Percentiles rank a stretch among this genome's conserved stretches.
Conservation (phyloP, 2,113 vertebrate genomes). For the Riparia riparia region DNA sequence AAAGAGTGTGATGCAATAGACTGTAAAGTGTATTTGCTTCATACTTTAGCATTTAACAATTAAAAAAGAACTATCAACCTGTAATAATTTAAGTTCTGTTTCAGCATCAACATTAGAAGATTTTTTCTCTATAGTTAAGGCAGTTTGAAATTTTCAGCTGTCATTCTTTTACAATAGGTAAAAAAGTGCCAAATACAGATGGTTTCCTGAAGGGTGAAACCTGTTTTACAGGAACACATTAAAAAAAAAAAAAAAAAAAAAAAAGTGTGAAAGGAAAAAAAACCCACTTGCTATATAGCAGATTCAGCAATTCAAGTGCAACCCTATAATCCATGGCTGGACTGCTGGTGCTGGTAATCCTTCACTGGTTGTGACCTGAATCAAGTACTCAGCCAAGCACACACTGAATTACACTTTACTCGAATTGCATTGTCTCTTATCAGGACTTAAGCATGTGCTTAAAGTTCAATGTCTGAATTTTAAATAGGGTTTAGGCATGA, state of each 20-base stretch:
- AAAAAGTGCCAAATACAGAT: neutral
- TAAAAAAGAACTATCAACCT: neutral
- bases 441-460: neutral
- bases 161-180: neutral
- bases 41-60: constrained; percentile 36
- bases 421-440: neutral
- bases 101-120: neutral
- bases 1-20: constrained; percentile 21
- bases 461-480: neutral
- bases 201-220: constrained; percentile 4
- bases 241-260: neutral
- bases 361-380: neutral
- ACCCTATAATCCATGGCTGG: neutral
- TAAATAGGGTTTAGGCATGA: neutral
- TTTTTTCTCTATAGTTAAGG: neutral
- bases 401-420: neutral
- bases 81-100: constrained; percentile 38
- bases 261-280: neutral
- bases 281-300: neutral
- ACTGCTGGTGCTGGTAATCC: neutral
- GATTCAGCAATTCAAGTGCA: neutral
- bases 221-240: neutral
- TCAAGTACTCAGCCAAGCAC: neutral
- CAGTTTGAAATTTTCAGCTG: neutral
- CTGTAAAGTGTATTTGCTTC: constrained; percentile 23